Base-by-base conservation (phyloP, 1,140 invertebrate genomes). In the Drosophila lacteicornis region DNA sequence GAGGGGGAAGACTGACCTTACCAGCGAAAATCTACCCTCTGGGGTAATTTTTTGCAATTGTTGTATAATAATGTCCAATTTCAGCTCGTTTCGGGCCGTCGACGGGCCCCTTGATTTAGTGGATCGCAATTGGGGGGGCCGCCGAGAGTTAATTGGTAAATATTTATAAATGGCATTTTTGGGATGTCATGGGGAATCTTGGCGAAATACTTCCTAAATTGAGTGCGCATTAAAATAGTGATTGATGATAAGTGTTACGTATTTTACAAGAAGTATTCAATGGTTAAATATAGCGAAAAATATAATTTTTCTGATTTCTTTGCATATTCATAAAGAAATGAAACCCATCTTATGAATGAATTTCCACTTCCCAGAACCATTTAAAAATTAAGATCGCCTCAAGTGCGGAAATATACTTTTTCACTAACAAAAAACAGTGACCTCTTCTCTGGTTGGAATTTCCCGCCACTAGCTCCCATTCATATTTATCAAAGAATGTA, bases 11-110 rank as follows among this genome's bases (percentile, higher is more conserved):
- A 45, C 73, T 76, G 62, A 76, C 61, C 74, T 74, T 74, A 74
- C 38, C 45, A 43, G 67, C 70, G 17, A 60, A 58, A 60, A 60
- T 30, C 38, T 57, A 59, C 38, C 53, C 56, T 46, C 53, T 50
- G 43, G 55, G 70, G 55, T 74, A 74, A 74, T 74, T 73, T 69
- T 69, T 51, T 50, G 38, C 53, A 71, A 75, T 67, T 59, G 51
- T 76, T 76, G 74, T 76, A 68, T 76, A 76, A 76, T 76, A 76
- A 59, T 76, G 49, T 77, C 73, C 74, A 77, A 77, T 77, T 77
- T 53, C 43, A 68, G 55, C 50, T 77, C 43, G 73, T 77, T 76
- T 76, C 40, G 51, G 38, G 38, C 22, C 43, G 38, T 36, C 47
- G 67, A 71, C 30, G 45, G 22, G 55, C 11, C 46, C 30, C 46